Conservation (phyloP, 2,113 vertebrate genomes). For the Pyxicephalus adspersus region DNA sequence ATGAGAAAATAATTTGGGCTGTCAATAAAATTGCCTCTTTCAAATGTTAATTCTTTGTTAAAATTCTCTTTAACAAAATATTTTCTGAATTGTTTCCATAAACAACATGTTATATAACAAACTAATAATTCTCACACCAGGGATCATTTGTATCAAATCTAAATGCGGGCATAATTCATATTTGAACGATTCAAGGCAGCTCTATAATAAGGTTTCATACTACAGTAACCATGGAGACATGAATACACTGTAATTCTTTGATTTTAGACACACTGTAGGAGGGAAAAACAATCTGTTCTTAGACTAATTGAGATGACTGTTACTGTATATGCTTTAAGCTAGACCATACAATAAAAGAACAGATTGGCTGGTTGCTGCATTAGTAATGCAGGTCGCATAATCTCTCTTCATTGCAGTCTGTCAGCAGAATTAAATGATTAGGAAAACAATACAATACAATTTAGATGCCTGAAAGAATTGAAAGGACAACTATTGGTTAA, state of each 20-base stretch:
- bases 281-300: constrained; percentile 21
- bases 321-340: background rate
- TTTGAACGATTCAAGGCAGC: constrained; percentile 63
- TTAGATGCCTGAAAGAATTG: background rate
- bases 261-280: constrained; percentile 57
- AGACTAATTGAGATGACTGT: constrained; percentile 26
- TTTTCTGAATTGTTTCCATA: background rate
- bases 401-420: constrained; percentile 1
- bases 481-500: background rate
- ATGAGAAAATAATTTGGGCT: too few relatives aligned
- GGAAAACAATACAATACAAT: background rate
- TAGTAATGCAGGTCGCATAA: constrained; percentile 21
- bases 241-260: constrained; percentile 55
- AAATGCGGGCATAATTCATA: constrained; percentile 66
- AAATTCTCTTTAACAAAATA: background rate
- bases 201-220: constrained; percentile 65
- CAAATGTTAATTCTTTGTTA: too few relatives aligned
- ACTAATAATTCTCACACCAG: constrained; percentile 5
- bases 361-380: background rate
- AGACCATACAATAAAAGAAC: background rate
- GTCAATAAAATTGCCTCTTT: too few relatives aligned
- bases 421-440: constrained; percentile 12
- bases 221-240: constrained; percentile 61
- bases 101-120: constrained; percentile 8
- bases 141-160: constrained; percentile 63